Evolutionary conservation across 2,797 vertebrate genomes (phyloP).

Genomic region (Orientallactaga sibirica): DNA sequence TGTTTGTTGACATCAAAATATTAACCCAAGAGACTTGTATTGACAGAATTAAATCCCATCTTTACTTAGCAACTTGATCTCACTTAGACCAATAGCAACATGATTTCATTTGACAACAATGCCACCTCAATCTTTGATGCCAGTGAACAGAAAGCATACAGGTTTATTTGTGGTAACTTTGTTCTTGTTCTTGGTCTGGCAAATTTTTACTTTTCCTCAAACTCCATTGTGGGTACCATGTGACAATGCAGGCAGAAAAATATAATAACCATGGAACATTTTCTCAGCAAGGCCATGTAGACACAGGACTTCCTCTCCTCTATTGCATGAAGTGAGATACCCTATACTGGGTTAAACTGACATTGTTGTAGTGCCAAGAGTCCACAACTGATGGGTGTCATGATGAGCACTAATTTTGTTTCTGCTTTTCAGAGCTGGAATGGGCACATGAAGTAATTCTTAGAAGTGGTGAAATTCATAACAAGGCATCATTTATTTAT

Average conservation of each 20-base stretch:
- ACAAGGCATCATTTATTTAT: neutral
- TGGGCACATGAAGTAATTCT: neutral
- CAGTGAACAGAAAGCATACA: slow-evolving; percentile 17
- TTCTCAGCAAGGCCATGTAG: neutral
- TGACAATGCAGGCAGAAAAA: neutral
- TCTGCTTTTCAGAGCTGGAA: slow-evolving; percentile 36
- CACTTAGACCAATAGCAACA: neutral
- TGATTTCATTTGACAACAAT: neutral
- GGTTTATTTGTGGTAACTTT: slow-evolving; percentile 45
- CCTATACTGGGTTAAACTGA: neutral
- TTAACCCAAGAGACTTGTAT: slow-evolving; percentile 46
- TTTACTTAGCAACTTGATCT: slow-evolving; percentile 71
- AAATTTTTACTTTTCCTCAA: slow-evolving; percentile 62
- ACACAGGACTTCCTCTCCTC: neutral
- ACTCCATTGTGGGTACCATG: neutral
- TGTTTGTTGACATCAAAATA: slow-evolving; percentile 64
- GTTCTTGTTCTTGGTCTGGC: neutral
- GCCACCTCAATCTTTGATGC: neutral
- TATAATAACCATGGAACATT: neutral
- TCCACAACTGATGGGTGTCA: neutral
- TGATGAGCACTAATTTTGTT: neutral
- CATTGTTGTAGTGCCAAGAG: neutral
- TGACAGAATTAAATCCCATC: slow-evolving; percentile 60
- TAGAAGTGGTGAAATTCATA: slow-evolving; percentile 22
- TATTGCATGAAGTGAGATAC: neutral